Conservation (phyloP, 2,113 vertebrate species). For the Pomatostomus ruficeps region DNA sequence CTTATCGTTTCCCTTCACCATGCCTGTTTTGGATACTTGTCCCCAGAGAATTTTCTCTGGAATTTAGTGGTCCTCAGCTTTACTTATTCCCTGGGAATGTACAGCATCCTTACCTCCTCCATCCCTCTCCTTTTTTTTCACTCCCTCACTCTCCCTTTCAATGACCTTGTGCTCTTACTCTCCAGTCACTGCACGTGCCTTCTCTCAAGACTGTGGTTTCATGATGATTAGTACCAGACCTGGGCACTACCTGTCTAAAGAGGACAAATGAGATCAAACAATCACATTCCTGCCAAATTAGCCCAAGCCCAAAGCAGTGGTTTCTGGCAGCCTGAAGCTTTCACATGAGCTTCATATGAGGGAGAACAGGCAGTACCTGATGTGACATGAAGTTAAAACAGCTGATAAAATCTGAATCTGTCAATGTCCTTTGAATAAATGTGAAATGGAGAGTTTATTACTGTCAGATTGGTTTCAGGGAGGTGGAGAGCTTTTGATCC, state of each 20-base stretch:
- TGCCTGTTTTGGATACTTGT: not conserved
- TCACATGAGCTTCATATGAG: not conserved
- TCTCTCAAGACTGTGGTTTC: not conserved
- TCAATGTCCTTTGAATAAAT: not conserved
- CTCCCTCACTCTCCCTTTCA: not conserved
- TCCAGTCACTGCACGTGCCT: not conserved
- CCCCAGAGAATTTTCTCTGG: not conserved
- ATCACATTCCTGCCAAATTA: not conserved
- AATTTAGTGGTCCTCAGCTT: not conserved
- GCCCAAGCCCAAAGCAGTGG: not conserved
- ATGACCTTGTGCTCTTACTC: not conserved
- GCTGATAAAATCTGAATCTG: not conserved
- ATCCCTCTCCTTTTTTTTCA: not conserved
- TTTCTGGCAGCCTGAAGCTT: not conserved
- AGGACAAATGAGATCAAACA: not conserved
- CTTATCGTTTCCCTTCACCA: not conserved
- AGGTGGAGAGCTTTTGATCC: not conserved
- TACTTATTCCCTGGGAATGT: not conserved
- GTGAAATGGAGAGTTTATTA: not conserved
- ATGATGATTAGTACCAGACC: not conserved
- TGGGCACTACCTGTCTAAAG: not conserved
- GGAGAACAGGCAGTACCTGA: not conserved
- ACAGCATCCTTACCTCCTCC: not conserved
- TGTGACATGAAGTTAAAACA: not conserved
- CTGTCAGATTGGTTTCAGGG: not conserved